Conservation (phyloP, 2,797 vertebrate species). For the Chelon auratus region DNA sequence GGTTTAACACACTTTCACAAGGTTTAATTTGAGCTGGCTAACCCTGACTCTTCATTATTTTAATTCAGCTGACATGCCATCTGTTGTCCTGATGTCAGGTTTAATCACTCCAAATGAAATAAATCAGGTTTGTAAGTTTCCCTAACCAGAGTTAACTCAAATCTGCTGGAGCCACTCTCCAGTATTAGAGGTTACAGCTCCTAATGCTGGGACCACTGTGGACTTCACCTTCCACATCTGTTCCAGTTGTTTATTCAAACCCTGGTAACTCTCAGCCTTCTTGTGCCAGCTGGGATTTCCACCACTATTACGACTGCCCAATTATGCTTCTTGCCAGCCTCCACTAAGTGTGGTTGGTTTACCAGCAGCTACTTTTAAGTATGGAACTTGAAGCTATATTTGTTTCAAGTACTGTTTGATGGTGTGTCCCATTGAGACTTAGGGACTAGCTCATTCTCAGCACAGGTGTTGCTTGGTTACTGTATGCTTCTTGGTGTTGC, state of each 20-base stretch:
- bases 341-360: not conserved
- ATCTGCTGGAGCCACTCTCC: too few relatives aligned
- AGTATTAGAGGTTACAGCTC: too few relatives aligned
- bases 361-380: not conserved
- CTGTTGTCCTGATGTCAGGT: conserved; percentile 22
- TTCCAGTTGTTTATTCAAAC: not conserved
- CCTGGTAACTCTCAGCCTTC: not conserved
- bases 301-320: not conserved
- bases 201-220: not conserved
- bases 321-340: not conserved
- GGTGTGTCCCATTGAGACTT: too few relatives aligned
- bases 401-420: too few relatives aligned
- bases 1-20: conserved; percentile 15
- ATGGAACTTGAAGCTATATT: not conserved
- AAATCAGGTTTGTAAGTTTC: not conserved
- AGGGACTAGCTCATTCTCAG: too few relatives aligned
- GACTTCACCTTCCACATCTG: not conserved
- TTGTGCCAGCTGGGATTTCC: not conserved
- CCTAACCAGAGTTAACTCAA: too few relatives aligned
- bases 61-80: conserved; percentile 28
- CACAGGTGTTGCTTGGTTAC: too few relatives aligned
- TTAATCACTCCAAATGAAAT: not conserved
- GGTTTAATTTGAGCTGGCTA: conserved; percentile 27
- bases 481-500: too few relatives aligned
- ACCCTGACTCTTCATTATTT: conserved; percentile 12